phyloP scores from a whole-genome alignment of 53 echinoderm and acorn worm genomes.

The Stichopus horrens region DNA sequence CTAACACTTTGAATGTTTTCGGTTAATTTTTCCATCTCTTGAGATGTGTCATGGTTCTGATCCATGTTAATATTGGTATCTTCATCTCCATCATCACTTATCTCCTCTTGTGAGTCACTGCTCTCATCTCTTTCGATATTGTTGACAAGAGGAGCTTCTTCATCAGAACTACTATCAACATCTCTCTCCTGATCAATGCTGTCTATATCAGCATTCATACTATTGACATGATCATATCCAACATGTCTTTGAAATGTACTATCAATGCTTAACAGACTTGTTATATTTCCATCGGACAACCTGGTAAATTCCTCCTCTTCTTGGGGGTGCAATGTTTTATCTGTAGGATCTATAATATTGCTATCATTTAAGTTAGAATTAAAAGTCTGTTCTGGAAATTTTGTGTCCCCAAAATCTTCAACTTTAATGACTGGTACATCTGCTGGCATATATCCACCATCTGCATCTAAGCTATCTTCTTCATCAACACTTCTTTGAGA shows the following conservation, averaged over 20 bases:
- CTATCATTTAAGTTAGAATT: neutral
- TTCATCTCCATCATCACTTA: neutral
- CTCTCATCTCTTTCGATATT: too few species aligned
- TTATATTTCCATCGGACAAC: too few species aligned
- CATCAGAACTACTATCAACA: too few species aligned
- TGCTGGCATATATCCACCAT: neutral
- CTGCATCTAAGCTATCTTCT: neutral
- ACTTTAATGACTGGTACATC: constrained; percentile 27
- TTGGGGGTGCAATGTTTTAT: neutral
- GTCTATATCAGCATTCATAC: too few species aligned
- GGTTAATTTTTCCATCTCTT: neutral
- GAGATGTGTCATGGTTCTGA: neutral
- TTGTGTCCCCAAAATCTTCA: neutral
- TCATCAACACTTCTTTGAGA: constrained; percentile 21
- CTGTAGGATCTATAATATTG: neutral
- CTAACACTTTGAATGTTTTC: neutral
- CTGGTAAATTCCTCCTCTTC: too few species aligned
- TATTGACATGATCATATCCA: too few species aligned
- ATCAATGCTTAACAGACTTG: too few species aligned
- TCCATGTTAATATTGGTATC: neutral
- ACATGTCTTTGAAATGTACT: too few species aligned
- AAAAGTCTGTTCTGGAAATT: neutral
- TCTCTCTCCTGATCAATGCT: too few species aligned
- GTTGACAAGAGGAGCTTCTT: too few species aligned
- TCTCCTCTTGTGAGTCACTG: neutral